Conservation (phyloP, 2,113 vertebrate genomes). For the Centrocercus urophasianus region DNA sequence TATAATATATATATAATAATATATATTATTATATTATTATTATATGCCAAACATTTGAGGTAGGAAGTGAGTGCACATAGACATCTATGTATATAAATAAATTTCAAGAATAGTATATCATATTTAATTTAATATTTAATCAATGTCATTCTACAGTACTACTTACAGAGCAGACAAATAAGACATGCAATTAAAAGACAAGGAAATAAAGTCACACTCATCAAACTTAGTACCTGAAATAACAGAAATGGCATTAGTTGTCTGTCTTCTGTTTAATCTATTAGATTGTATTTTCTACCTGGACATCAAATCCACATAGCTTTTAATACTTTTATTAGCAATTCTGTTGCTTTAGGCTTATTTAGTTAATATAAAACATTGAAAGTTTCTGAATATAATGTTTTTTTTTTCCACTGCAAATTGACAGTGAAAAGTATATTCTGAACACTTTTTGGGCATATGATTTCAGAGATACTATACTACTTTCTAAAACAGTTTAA, state of each 20-base stretch:
- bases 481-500: background rate
- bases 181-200: background rate
- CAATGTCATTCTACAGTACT: background rate
- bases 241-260: background rate
- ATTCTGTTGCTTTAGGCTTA: rapidly evolving
- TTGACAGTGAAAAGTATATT: background rate
- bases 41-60: background rate
- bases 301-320: background rate
- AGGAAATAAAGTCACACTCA: background rate
- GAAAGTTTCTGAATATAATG: background rate
- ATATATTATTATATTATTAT: too few species aligned
- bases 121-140: background rate
- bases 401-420: background rate
- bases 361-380: background rate
- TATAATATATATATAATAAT: too few species aligned
- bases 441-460: background rate
- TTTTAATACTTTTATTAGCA: background rate
- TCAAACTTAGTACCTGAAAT: background rate
- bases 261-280: background rate
- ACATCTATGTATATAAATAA: background rate
- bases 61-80: background rate
- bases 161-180: background rate
- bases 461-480: background rate
- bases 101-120: too few species aligned
- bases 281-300: background rate